Base-by-base conservation (phyloP, 2,888 invertebrate genomes). In the Encarsia formosa region DNA sequence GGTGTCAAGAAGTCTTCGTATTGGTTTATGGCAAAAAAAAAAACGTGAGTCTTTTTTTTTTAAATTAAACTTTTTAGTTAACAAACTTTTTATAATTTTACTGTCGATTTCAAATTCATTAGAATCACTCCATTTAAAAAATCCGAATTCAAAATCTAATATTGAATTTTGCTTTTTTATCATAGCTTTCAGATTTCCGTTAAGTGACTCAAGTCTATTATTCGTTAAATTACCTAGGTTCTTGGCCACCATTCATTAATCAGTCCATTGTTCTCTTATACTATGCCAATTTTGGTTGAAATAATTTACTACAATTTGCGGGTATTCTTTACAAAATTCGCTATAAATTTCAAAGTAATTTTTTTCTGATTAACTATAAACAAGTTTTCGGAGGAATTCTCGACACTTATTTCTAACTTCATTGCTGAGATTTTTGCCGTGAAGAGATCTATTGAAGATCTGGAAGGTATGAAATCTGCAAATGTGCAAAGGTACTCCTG, bases 271-370 rank as follows among this genome's bases (percentile, higher is more conserved):
- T n/a, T 52, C 15, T 29, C 45, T 23, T 16, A 58, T 62, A 15
- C 31, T 1, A 35, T 61, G 56, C 59, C 59, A 61, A 51, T 58
- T 58, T n/a, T 32, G 41, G 26, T 61, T 24, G 35, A 49, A 60
- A 48, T 61, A 60, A 5, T 48, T n/a, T 1, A 46, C 9, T 0
- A 59, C 51, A 11, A n/a, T 9, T 11, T 29, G 19, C 35, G 59
- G 57, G 5, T 41, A 52, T 9, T 38, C 8, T 1, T 23, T 9
- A 13, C 20, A 49, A 20, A 58, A 52, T 38, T 55, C n/a, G 2
- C 34, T 15, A n/a, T 54, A 48, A 15, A 48, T 42, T 8, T 39
- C 9, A 11, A 45, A 16, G 16, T 58, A 58, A 18, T 42, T 32
- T n/a, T 45, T 9, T 32, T 44, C 39, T 4, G 47, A 48, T 41